phyloP scores from a whole-genome alignment of 2,113 vertebrate species.

The Poeciliopsis turrubarensis region DNA sequence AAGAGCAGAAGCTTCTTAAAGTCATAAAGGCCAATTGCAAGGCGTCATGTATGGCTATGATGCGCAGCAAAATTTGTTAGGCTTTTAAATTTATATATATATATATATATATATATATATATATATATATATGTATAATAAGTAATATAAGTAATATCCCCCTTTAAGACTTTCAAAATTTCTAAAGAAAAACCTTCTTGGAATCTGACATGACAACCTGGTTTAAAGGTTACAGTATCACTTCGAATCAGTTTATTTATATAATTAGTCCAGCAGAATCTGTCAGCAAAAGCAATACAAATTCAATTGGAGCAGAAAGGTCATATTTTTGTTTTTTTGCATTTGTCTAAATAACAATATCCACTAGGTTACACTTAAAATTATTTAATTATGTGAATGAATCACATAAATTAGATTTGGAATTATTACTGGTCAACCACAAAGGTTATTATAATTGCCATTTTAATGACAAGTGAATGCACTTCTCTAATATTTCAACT shows the following conservation, averaged over 20 bases:
- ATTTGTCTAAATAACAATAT: slow-evolving; percentile 31
- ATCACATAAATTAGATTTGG: background rate
- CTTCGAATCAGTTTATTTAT: slow-evolving; percentile 66
- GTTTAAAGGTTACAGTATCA: slow-evolving; percentile 59
- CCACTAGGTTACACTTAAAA: slow-evolving; percentile 1
- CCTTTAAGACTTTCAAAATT: slow-evolving; percentile 55
- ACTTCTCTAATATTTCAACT: slow-evolving; percentile 40
- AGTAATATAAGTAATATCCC: too few species aligned
- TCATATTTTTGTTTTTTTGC: slow-evolving; percentile 12
- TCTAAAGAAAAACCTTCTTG: slow-evolving; percentile 58
- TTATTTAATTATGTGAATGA: slow-evolving; percentile 11
- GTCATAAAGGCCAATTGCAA: too few species aligned
- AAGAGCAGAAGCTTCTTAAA: too few species aligned
- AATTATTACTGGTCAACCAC: too few species aligned
- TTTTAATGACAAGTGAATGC: too few species aligned
- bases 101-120: too few species aligned
- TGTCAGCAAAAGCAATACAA: slow-evolving; percentile 29
- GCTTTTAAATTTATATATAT: too few species aligned
- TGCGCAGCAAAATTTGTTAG: too few species aligned
- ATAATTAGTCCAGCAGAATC: slow-evolving; percentile 37
- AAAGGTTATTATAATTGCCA: too few species aligned
- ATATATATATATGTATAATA: too few species aligned
- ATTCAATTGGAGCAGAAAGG: slow-evolving; percentile 12
- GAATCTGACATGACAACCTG: slow-evolving; percentile 60
- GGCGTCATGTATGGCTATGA: too few species aligned